phyloP scores from a whole-genome alignment of 2,888 invertebrate species.

The Hymenopus coronatus region DNA sequence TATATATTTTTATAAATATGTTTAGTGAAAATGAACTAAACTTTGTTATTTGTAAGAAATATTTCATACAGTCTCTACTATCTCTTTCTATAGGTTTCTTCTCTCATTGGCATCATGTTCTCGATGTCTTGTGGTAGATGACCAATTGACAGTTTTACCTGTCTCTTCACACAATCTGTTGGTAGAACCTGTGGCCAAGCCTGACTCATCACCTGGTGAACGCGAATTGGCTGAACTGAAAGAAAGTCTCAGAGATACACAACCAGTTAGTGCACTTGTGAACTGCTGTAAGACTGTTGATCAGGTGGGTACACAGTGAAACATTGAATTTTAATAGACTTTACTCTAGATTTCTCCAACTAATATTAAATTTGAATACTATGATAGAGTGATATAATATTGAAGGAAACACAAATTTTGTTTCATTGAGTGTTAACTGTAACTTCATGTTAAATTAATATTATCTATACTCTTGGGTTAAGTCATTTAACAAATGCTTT shows the following conservation, averaged over 20 bases:
- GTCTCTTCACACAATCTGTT: constrained; percentile 85
- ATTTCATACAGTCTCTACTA: background rate
- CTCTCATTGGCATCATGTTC: constrained; percentile 84
- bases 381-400: too few species aligned
- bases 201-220: constrained; percentile 52
- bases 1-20: background rate
- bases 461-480: too few species aligned
- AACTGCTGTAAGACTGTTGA: constrained; percentile 90
- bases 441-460: too few species aligned
- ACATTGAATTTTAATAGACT: too few species aligned
- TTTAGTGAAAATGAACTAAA: background rate
- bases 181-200: constrained; percentile 62
- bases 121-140: constrained; percentile 90
- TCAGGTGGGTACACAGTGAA: constrained; percentile 54
- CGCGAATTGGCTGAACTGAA: constrained; percentile 71
- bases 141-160: constrained; percentile 86
- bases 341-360: too few species aligned
- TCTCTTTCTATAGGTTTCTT: constrained; percentile 59
- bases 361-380: too few species aligned
- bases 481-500: too few species aligned
- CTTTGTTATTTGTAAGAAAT: background rate
- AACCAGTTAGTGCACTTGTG: constrained; percentile 86
- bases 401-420: too few species aligned
- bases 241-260: constrained; percentile 81
- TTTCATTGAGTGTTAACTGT: too few species aligned